Percentiles rank a stretch among this genome's conserved stretches.
Conservation (phyloP, 2,888 invertebrate species). For the Drosophila incognita region DNA sequence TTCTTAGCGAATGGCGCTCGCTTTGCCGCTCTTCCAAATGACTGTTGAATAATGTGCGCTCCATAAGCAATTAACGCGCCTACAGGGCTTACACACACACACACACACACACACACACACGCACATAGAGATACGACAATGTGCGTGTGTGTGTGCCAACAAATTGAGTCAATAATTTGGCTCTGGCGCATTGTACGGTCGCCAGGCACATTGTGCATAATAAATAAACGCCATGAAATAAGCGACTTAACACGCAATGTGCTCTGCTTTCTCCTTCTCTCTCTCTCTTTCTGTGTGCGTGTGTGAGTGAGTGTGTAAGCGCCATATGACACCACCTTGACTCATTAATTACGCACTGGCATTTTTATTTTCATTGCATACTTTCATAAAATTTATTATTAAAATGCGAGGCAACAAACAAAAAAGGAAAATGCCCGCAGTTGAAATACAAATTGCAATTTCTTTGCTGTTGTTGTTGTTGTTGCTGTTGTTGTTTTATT, state of each 20-base stretch:
- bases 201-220: constrained; percentile 78
- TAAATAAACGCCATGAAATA: constrained; percentile 81
- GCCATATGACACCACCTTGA: constrained; percentile 80
- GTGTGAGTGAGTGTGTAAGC: constrained; percentile 62
- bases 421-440: constrained; percentile 17
- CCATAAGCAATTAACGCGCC: constrained; percentile 80
- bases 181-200: constrained; percentile 43
- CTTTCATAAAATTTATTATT: constrained; percentile 79
- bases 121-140: too few relatives aligned
- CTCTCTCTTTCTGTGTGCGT: constrained; percentile 4
- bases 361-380: constrained; percentile 81
- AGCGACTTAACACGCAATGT: constrained; percentile 80
- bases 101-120: constrained; percentile 23
- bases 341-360: constrained; percentile 80
- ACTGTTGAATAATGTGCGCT: constrained; percentile 79
- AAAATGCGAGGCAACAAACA: constrained; percentile 53
- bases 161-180: constrained; percentile 79
- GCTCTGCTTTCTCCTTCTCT: constrained; percentile 41
- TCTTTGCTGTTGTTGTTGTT: constrained; percentile 9
- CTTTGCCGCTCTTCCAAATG: constrained; percentile 64
- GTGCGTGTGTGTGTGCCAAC: constrained; percentile 42
- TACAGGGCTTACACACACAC: constrained; percentile 61
- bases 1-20: constrained; percentile 44
- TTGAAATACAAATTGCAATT: constrained; percentile 61
- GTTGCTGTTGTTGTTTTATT: constrained; percentile 22